A percentile compares a stretch with the other conserved stretches of the same genome.
Conservation (phyloP, 37 sponge, comb jelly and placozoan species). For the Mnemiopsis leidyi region DNA sequence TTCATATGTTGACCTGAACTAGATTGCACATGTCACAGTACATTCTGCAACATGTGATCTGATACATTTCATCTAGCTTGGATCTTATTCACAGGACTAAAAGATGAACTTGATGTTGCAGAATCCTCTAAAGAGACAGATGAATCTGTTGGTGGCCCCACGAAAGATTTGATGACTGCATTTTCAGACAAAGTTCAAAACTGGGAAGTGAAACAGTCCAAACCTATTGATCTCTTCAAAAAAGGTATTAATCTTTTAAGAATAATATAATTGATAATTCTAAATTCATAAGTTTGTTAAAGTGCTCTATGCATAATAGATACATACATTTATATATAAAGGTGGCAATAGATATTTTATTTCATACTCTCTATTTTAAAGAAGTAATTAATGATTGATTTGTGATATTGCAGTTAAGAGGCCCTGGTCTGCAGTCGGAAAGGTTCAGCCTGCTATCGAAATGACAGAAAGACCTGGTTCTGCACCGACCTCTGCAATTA, state of each 20-base stretch:
- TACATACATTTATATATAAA: background rate
- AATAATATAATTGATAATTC: background rate
- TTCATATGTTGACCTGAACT: too few species aligned
- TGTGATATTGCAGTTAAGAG: background rate
- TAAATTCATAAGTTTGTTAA: too few species aligned
- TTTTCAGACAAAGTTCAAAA: background rate
- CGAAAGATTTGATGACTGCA: background rate
- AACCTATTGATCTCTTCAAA: conserved; percentile 21
- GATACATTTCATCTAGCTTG: background rate
- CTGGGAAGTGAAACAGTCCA: conserved; percentile 35
- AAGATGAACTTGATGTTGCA: background rate
- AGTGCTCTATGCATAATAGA: too few species aligned
- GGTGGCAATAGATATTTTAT: background rate
- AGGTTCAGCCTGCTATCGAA: conserved; percentile 41
- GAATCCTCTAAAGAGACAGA: background rate
- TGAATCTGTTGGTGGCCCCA: background rate
- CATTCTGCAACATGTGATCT: too few species aligned
- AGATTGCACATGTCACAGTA: too few species aligned
- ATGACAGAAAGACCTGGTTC: background rate
- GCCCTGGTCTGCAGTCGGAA: background rate
- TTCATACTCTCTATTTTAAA: background rate
- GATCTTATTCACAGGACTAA: background rate
- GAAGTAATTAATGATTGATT: background rate
- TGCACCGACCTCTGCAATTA: background rate
- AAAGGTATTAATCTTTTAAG: background rate